phyloP scores from a whole-genome alignment of 2,797 vertebrate species.

The Pachyuromys duprasi region DNA sequence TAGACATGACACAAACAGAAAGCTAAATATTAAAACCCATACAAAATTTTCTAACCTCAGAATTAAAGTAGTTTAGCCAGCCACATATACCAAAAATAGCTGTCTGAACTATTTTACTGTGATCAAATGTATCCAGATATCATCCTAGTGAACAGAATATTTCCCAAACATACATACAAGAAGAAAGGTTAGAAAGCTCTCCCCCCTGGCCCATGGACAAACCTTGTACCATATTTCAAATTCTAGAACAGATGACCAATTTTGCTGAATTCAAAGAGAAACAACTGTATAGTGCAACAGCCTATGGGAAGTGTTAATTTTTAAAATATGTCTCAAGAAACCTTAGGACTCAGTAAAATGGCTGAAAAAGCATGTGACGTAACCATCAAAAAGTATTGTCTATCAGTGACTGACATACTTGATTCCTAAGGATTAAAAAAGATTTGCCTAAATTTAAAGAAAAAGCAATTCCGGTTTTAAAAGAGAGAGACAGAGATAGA shows the following conservation, averaged over 20 bases:
- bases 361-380: neutral
- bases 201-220: too few relatives aligned
- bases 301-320: constrained; percentile 39
- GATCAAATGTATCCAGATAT: constrained; percentile 40
- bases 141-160: constrained; percentile 22
- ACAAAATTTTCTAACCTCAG: neutral
- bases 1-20: constrained; percentile 57
- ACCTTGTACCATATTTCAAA: constrained; percentile 33
- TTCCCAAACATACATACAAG: constrained; percentile 57
- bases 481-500: constrained; percentile 10
- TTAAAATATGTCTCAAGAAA: constrained; percentile 42
- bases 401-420: constrained; percentile 58
- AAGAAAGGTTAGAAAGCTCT: constrained; percentile 13
- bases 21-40: constrained; percentile 34
- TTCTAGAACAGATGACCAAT: neutral
- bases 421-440: constrained; percentile 50
- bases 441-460: constrained; percentile 43
- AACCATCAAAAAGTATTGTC: neutral
- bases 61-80: constrained; percentile 29
- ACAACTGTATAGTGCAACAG: neutral
- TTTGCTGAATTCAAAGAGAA: neutral
- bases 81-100: neutral
- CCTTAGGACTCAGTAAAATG: constrained; percentile 23
- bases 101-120: constrained; percentile 44
- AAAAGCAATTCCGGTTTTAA: constrained; percentile 60